Evolutionary conservation across 1,140 invertebrate species (phyloP), one percentile per base, ranked within the genome.

Genomic region (Cydia splendana): DNA sequence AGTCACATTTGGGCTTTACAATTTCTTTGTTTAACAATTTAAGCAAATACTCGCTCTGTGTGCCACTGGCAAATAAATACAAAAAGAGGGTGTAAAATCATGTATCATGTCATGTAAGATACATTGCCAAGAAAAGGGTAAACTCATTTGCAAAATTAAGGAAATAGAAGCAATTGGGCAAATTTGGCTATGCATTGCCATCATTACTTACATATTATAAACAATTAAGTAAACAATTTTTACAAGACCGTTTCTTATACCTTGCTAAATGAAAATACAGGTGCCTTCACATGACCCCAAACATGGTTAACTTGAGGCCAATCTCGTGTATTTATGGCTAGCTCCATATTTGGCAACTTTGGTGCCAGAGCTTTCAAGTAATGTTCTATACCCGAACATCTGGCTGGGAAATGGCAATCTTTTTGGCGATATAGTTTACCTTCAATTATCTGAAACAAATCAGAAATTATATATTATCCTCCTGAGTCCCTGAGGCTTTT

Each of bases 191-290:
- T 53, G 12, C 34, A 34, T 34, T n/a, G 48, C 15, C 12, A 13
- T 13, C 48, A 53, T n/a, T 15, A 53, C 48, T 3, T 53, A 53
- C 5, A 15, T 53, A 12, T n/a, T n/a, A 53, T 2, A 53, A 53
- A 53, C 4, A 51, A 51, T 2, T 4, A 28, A 34, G 15, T 4
- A 28, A 34, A 30, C 28, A 30, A 13, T 13, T 28, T 7, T 10
- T 24, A 65, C 9, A 65, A n/a, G 57, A 15, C 20, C 13, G 51
- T 57, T 57, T 57, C 15, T n/a, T 28, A 87, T 87, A 97, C 96
- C 95, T 99, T 99, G 91, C 98, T 99, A 86, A 99, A 99, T 9
- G 98, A 99, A 89, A 99, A 97, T 30, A 99, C 94, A 24, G 98
- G 98, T 51, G 79, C 85, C 80, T 89, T 85, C 30, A 94, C 94